These are phyloP conservation scores for Scaptomyza montana DNA, from an alignment of 1,140 invertebrate genomes.

Conservation along the genomic window DNA sequence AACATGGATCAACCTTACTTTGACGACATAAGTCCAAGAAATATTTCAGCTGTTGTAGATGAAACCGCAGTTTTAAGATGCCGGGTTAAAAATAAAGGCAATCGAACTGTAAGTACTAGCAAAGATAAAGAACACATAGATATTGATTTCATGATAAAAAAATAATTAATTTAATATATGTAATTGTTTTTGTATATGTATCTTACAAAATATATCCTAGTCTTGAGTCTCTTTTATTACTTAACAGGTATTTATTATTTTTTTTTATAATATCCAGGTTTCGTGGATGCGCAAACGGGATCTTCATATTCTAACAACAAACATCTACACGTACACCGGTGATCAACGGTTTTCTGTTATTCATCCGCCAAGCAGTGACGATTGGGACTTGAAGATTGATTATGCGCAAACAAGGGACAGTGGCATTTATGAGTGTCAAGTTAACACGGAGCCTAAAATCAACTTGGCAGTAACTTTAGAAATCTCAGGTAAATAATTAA, in stretches of 20 bases:
- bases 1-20: constrained; percentile 89
- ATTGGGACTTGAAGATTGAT: constrained; percentile 95
- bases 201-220: not conserved
- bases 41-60: constrained; percentile 92
- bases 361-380: constrained; percentile 93
- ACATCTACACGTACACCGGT: constrained; percentile 93
- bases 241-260: no score
- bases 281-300: constrained; percentile 96
- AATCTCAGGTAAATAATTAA: constrained; percentile 88
- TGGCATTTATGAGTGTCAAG: constrained; percentile 94
- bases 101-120: constrained; percentile 89
- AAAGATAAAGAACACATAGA: not conserved
- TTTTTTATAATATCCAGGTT: constrained; percentile 84
- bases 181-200: no score
- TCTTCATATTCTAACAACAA: constrained; percentile 94
- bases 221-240: no score
- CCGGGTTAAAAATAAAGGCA: constrained; percentile 93
- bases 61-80: constrained; percentile 92
- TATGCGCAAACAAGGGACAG: constrained; percentile 93
- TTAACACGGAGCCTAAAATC: constrained; percentile 94
- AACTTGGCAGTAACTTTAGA: constrained; percentile 90
- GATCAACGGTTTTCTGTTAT: constrained; percentile 93
- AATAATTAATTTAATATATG: no score
- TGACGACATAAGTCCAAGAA: constrained; percentile 91
- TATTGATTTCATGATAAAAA: no score